phyloP scores from a whole-genome alignment of 2,113 vertebrate genomes.

The Pycnonotus jocosus region DNA sequence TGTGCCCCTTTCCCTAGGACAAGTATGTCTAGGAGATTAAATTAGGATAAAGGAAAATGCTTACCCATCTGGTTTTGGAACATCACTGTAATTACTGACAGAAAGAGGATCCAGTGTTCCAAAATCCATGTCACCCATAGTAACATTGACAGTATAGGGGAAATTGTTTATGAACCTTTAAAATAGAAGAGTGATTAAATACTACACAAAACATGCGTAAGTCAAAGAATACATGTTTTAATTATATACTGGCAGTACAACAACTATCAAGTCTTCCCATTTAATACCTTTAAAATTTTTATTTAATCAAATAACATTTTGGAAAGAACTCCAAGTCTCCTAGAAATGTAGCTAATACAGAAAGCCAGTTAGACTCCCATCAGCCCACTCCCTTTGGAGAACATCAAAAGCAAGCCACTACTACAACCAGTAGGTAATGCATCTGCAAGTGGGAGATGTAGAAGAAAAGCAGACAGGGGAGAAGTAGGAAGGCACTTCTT shows the following conservation, averaged over 20 bases:
- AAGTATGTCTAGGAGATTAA: background rate
- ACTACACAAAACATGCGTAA: background rate
- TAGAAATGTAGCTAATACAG: background rate
- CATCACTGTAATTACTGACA: constrained; percentile 62
- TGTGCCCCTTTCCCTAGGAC: background rate
- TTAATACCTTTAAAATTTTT: background rate
- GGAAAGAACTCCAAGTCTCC: background rate
- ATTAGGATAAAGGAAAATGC: constrained; percentile 6
- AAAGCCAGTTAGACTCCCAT: background rate
- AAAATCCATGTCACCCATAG: background rate
- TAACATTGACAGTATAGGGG: constrained; percentile 17
- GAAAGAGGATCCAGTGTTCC: background rate
- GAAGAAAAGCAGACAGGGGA: background rate
- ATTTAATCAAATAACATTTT: background rate
- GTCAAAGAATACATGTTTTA: background rate
- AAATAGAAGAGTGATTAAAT: background rate
- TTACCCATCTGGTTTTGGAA: constrained; percentile 72
- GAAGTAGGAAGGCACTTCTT: background rate
- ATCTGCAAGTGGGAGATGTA: background rate
- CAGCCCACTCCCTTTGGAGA: background rate
- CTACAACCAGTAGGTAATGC: background rate
- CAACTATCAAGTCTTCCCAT: background rate
- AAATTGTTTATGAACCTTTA: constrained; percentile 85
- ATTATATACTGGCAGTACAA: background rate
- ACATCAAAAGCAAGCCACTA: background rate